Evolutionary conservation across 2,888 invertebrate species (phyloP).

Genomic region (Drosophila robusta): DNA sequence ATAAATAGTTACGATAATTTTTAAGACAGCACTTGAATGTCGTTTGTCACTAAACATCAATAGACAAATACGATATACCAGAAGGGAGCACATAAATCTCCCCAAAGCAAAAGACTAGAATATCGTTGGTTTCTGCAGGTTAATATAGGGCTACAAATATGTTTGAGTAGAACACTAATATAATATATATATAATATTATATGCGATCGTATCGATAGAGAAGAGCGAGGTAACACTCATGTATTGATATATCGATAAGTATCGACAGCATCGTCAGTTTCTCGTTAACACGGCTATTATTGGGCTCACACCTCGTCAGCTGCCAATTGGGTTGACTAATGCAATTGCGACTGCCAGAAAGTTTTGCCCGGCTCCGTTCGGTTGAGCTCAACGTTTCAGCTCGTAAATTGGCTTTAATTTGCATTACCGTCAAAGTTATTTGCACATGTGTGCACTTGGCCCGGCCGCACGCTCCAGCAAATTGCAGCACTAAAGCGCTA

Average conservation of each 20-base stretch:
- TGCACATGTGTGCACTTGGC: constrained; percentile 76
- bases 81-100: neutral
- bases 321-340: constrained; percentile 61
- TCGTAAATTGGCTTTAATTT: constrained; percentile 79
- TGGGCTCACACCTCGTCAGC: constrained; percentile 64
- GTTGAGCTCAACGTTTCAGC: constrained; percentile 24
- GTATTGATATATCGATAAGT: neutral
- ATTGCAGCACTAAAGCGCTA: constrained; percentile 74
- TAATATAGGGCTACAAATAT: no score
- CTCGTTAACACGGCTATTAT: constrained; percentile 40
- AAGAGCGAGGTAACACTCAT: no score
- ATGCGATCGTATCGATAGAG: no score
- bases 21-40: neutral
- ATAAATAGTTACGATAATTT: no score
- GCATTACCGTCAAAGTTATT: constrained; percentile 77
- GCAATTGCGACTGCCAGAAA: constrained; percentile 45
- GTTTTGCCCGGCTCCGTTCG: constrained; percentile 12
- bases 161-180: no score
- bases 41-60: neutral
- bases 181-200: no score
- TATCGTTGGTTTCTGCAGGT: no score
- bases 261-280: neutral
- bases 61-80: no score
- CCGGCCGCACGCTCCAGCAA: constrained; percentile 61
- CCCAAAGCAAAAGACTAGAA: no score